Base-by-base conservation (phyloP, 1,140 invertebrate species). In the Drosophila equinoxialis region DNA sequence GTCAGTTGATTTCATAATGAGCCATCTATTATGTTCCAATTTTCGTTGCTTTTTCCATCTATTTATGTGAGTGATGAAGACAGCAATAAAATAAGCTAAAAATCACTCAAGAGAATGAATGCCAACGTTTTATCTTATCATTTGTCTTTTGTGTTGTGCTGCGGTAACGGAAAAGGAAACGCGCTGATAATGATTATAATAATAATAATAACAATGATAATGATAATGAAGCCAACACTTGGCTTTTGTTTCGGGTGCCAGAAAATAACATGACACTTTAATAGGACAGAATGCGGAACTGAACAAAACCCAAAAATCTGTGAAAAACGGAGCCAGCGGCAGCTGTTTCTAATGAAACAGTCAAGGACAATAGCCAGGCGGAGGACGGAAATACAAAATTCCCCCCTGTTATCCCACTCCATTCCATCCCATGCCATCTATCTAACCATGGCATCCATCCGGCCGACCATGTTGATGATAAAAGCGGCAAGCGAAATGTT, bases 331-430 rank as follows among this genome's bases (percentile, higher is more conserved):
- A 30, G 20, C 58, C 11, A 60, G 42, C 48, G 70, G 69, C 84
- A 90, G 84, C 84, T 89, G 84, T 90, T 81, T 51, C 89, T 89
- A 89, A 89, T 89, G 84, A 89, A 89, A 89, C 85, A 85, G 84
- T 89, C 84, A 89, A 89, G 84, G 84, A 89, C 84, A 89, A 89
- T 90, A 78, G 77, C 61, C 55, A 26, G 30, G 65, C 69, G 71
- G 66, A 77, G 65, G 80, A 57, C 85, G 84, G 84, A 87, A 70
- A 84, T 84, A 84, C 81, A 89, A 89, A 89, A 81, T 84, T 77
- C 84, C 83, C 80, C 80, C 75, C 10, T 37, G 1, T 1, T 8
- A 11, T 37, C 11, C 11, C 37, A 10, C 11, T 39, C 37, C 8
- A 39, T 10, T 10, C 10, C 37, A 82, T 68, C 63, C 30, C 42